Conservation (phyloP, 2,888 invertebrate genomes). For the Boloria selene region DNA sequence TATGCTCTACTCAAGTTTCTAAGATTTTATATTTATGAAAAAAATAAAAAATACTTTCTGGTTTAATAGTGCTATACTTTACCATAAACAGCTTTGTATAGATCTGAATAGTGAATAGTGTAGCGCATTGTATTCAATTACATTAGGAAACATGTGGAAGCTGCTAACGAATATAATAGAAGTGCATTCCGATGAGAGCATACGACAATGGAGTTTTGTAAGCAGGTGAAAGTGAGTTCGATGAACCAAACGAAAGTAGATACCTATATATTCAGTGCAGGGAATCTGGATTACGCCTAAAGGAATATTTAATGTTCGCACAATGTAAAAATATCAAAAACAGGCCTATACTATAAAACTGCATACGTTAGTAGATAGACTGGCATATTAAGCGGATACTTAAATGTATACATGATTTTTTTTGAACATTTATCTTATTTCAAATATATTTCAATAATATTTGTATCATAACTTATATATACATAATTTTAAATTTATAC, state of each 20-base stretch:
- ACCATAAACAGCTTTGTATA: conserved; percentile 4
- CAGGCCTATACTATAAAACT: too few relatives aligned
- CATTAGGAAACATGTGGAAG: conserved; percentile 56
- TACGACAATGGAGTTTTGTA: conserved; percentile 63
- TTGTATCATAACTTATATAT: too few relatives aligned
- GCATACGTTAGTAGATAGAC: too few relatives aligned
- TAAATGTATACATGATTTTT: too few relatives aligned
- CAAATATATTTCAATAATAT: too few relatives aligned
- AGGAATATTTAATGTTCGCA: neutral
- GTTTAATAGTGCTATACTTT: neutral
- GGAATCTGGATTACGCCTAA: conserved; percentile 32
- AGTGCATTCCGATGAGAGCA: conserved; percentile 74
- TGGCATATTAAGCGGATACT: too few relatives aligned
- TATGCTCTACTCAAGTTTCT: neutral
- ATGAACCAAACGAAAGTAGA: conserved; percentile 79
- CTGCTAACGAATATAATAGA: conserved; percentile 70
- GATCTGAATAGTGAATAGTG: conserved; percentile 14
- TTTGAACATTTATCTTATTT: too few relatives aligned
- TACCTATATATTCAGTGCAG: conserved; percentile 39
- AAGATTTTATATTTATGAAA: neutral
- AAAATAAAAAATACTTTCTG: neutral
- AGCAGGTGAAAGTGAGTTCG: conserved; percentile 79
- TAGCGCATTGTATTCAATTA: conserved; percentile 46
- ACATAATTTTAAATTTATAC: too few relatives aligned
- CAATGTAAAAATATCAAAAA: too few relatives aligned